Evolutionary conservation across 2,113 vertebrate genomes (phyloP).

Genomic region (Chinchilla lanigera): DNA sequence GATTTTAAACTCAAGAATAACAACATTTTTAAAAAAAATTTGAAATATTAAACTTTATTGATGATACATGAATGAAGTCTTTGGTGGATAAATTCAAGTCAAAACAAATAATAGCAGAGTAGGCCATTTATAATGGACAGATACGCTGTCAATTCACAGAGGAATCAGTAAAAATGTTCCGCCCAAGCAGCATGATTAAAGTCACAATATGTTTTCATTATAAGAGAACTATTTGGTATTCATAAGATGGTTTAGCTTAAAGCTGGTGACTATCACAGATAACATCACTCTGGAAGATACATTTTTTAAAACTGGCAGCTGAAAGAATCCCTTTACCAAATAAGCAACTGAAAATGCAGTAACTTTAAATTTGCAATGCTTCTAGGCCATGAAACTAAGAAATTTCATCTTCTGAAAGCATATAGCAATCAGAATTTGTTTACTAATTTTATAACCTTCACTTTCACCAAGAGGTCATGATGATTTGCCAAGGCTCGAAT

Average conservation of each 20-base stretch:
- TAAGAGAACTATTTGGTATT: slow-evolving; percentile 76
- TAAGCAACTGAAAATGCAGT: slow-evolving; percentile 47
- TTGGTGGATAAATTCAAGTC: slow-evolving; percentile 80
- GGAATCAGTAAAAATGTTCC: slow-evolving; percentile 68
- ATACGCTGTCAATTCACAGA: slow-evolving; percentile 66
- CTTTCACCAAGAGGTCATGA: slow-evolving; percentile 81
- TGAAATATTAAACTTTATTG: slow-evolving; percentile 78
- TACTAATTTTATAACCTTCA: slow-evolving; percentile 81
- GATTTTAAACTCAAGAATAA: slow-evolving; percentile 57
- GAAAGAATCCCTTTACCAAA: slow-evolving; percentile 63
- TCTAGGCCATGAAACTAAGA: slow-evolving; percentile 57
- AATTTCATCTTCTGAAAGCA: slow-evolving; percentile 29
- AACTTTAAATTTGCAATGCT: slow-evolving; percentile 57
- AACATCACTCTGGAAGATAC: slow-evolving; percentile 69
- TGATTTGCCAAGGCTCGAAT: slow-evolving; percentile 81
- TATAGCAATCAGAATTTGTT: slow-evolving; percentile 78
- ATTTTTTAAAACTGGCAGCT: slow-evolving; percentile 71
- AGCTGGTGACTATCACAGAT: slow-evolving; percentile 72
- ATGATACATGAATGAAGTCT: slow-evolving; percentile 75
- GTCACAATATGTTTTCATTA: slow-evolving; percentile 73
- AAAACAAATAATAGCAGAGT: slow-evolving; percentile 69
- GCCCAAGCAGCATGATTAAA: slow-evolving; percentile 68
- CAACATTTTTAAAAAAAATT: neutral
- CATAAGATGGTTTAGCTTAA: slow-evolving; percentile 73
- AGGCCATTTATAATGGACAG: slow-evolving; percentile 63